Evolutionary conservation across 2,888 invertebrate species (phyloP).

Genomic region (Erynnis tages): DNA sequence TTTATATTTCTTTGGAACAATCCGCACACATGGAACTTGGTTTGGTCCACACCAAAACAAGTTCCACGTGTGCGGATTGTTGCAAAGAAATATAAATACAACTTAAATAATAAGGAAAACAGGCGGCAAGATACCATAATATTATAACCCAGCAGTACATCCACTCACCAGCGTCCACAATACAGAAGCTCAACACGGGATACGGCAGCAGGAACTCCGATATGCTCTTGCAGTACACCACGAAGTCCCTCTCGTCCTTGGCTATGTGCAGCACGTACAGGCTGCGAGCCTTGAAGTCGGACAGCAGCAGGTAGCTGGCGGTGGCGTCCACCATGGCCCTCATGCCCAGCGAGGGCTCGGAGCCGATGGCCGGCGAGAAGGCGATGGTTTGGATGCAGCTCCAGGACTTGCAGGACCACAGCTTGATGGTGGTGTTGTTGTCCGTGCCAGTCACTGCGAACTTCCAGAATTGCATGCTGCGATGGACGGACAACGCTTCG

Average conservation of each 20-base stretch:
- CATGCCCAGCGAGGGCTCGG: constrained; percentile 68
- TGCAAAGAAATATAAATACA: no score
- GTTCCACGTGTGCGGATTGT: no score
- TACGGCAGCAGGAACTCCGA: constrained; percentile 94
- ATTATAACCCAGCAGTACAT: no score
- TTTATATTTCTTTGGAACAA: no score
- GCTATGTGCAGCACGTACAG: constrained; percentile 90
- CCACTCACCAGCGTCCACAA: constrained; percentile 86
- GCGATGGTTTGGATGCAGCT: constrained; percentile 93
- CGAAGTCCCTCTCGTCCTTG: constrained; percentile 68
- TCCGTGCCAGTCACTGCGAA: constrained; percentile 95
- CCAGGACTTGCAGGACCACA: constrained; percentile 98
- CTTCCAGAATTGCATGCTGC: constrained; percentile 91
- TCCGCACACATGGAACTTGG: no score
- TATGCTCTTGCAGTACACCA: constrained; percentile 86
- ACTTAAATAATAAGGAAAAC: no score
- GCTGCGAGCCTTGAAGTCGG: constrained; percentile 92
- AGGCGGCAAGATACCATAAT: no score
- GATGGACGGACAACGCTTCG: constrained; percentile 10
- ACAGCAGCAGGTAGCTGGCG: constrained; percentile 92
- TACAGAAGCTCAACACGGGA: constrained; percentile 93
- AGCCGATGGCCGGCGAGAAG: constrained; percentile 79
- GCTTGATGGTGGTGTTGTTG: constrained; percentile 93
- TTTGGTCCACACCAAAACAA: no score
- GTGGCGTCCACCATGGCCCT: constrained; percentile 92